phyloP scores from a whole-genome alignment of 2,113 vertebrate genomes.

The Xiphophorus couchianus region DNA sequence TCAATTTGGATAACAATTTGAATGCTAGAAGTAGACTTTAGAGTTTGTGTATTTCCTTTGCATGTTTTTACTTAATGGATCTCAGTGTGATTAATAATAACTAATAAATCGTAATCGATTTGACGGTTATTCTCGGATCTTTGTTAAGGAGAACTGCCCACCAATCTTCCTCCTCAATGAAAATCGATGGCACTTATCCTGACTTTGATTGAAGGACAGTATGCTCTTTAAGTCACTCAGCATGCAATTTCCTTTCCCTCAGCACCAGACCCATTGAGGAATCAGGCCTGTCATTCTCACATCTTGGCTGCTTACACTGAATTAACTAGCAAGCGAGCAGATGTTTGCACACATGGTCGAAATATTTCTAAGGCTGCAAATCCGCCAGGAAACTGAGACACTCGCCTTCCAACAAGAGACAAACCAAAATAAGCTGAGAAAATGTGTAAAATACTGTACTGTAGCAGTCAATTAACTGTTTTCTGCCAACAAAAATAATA shows the following conservation, averaged over 20 bases:
- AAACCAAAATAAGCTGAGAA: background rate
- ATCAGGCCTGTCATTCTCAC: conserved; percentile 54
- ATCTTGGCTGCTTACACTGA: conserved; percentile 51
- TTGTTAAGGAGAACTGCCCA: background rate
- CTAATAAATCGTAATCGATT: no score
- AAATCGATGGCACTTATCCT: conserved; percentile 27
- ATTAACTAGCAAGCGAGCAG: conserved; percentile 56
- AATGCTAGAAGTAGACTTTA: background rate
- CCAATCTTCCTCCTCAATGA: conserved; percentile 18
- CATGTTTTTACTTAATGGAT: background rate
- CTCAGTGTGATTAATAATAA: background rate
- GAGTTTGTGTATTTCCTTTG: background rate
- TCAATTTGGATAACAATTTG: background rate
- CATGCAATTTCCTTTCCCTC: conserved; percentile 22
- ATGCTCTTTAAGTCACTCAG: conserved; percentile 36
- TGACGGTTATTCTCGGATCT: conserved; percentile 1
- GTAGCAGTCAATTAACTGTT: no score
- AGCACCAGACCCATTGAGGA: conserved; percentile 63
- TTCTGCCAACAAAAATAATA: no score
- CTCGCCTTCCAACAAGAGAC: background rate
- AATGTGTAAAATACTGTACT: background rate
- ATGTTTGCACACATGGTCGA: conserved; percentile 49
- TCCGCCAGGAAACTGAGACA: conserved; percentile 39
- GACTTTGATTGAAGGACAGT: conserved; percentile 1
- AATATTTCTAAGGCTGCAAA: conserved; percentile 35